Conservation (phyloP, 1,140 invertebrate genomes). For the Tigriopus japonicus region DNA sequence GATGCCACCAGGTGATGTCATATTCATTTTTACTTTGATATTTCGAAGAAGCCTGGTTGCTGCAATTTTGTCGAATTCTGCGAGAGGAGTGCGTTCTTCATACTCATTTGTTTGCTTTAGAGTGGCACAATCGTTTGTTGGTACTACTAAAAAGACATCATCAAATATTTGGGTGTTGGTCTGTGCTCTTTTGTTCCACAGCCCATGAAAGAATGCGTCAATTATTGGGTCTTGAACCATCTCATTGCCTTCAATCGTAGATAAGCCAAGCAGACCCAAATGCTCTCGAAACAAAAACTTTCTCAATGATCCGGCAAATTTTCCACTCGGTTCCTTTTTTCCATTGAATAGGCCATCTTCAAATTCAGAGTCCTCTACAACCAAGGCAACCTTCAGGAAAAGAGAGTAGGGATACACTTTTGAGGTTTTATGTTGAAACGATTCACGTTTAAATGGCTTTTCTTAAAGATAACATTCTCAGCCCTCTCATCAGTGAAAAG, state of each 20-base stretch:
- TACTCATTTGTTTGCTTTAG: slow-evolving; percentile 13
- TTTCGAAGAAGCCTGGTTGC: background rate
- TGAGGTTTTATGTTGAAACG: background rate
- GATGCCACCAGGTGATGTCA: too few species aligned
- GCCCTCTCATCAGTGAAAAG: too few species aligned
- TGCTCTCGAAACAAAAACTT: slow-evolving; percentile 78
- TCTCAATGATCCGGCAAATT: slow-evolving; percentile 61
- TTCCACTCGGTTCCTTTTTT: slow-evolving; percentile 51
- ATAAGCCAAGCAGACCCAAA: slow-evolving; percentile 37
- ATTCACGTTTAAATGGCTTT: too few species aligned
- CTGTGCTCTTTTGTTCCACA: slow-evolving; percentile 55
- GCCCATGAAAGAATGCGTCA: slow-evolving; percentile 53
- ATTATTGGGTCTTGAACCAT: slow-evolving; percentile 49
- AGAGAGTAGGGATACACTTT: background rate
- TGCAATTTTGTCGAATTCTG: slow-evolving; percentile 11
- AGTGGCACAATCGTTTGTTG: background rate
- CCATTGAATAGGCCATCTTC: slow-evolving; percentile 59
- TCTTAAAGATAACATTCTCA: too few species aligned
- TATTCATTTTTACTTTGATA: background rate
- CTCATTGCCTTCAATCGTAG: slow-evolving; percentile 24
- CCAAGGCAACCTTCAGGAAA: background rate
- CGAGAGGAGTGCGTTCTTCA: background rate
- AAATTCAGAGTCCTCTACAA: slow-evolving; percentile 51
- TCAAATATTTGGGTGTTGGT: slow-evolving; percentile 70
- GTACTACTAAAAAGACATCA: slow-evolving; percentile 35